Evolutionary conservation across 2,797 vertebrate genomes (phyloP), one percentile per base, ranked within the genome.

Genomic region (Liasis olivaceus): DNA sequence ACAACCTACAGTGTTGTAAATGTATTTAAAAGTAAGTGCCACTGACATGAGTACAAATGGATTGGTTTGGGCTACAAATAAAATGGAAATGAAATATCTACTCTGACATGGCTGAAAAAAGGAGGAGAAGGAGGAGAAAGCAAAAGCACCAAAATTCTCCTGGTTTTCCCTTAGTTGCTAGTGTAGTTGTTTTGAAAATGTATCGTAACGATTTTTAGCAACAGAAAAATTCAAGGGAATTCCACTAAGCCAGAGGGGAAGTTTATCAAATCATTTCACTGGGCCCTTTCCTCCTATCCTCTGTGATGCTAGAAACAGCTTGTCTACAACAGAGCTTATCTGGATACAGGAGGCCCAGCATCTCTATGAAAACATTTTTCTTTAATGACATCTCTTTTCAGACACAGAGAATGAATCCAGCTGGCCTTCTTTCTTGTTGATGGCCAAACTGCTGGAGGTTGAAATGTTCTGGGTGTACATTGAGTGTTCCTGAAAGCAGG

Each of bases 351-450:
- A 54, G 36, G 36, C 28, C 56, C 58, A 89, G 56, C 66, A 91
- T 59, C 31, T 77, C 77, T 91, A 91, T 92, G 63, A 89, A 91
- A 86, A 28, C 77, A 92, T 92, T 85, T 92, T 64, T 94, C 89
- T 89, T 92, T 88, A 92, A 72, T 93, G 89, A 87, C 81, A 87
- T 90, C 81, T 90, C 24, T 87, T 93, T 92, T 85, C 89, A 93
- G 36, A 59, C 92, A 93, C 84, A 60, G 85, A 66, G 72, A 81
- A 72, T 17, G 28, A 36, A 62, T n/a, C 56, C 85, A 90, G 36
- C 89, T 77, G 66, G 66, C 28, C 58, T 60, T 64, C n/a, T 62
- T 87, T 28, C 14, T 22, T 6, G 51, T 47, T 28, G 85, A 72
- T 54, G 20, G 60, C 36, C 31, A 89, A 89, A 89, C 66, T 15